These are phyloP conservation scores for Gorsachius magnificus DNA, from an alignment of 2,797 vertebrate genomes.

Conservation along the genomic window DNA sequence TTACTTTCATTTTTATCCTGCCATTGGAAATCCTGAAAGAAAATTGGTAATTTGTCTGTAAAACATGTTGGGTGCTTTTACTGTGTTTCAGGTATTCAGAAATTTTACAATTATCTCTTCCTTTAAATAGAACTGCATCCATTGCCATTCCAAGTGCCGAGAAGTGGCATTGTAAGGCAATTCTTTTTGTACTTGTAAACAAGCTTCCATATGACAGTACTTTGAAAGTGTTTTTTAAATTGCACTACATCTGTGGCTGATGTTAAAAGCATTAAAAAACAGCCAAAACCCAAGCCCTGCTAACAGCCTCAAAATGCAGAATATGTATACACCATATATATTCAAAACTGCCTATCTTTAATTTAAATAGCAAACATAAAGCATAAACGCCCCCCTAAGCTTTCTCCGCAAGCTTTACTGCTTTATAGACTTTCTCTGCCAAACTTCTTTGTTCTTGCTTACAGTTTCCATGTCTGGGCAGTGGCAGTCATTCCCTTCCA, in stretches of 20 bases:
- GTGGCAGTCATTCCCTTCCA: not conserved
- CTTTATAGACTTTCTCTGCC: not conserved
- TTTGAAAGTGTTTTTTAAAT: slow-evolving; percentile 14
- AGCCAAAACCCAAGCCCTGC: not conserved
- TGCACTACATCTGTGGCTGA: not conserved
- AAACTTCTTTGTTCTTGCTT: not conserved
- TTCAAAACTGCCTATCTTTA: not conserved
- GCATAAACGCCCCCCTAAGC: not conserved
- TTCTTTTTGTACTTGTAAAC: not conserved
- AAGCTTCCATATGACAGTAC: not conserved
- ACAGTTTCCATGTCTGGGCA: not conserved
- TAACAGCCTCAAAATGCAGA: not conserved
- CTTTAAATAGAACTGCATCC: not conserved
- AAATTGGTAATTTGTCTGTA: not conserved
- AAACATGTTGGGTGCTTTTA: not conserved
- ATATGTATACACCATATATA: not conserved
- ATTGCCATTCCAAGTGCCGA: not conserved
- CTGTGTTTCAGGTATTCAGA: not conserved
- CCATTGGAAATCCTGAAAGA: not conserved
- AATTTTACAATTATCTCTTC: not conserved
- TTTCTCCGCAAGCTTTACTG: not conserved
- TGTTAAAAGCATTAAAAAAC: not conserved
- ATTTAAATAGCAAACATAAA: slow-evolving; percentile 8
- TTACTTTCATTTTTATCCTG: not conserved
- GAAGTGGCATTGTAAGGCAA: not conserved